Evolutionary conservation across 2,888 invertebrate genomes (phyloP), one percentile per base, ranked within the genome.

Genomic region (Mayetiola destructor): DNA sequence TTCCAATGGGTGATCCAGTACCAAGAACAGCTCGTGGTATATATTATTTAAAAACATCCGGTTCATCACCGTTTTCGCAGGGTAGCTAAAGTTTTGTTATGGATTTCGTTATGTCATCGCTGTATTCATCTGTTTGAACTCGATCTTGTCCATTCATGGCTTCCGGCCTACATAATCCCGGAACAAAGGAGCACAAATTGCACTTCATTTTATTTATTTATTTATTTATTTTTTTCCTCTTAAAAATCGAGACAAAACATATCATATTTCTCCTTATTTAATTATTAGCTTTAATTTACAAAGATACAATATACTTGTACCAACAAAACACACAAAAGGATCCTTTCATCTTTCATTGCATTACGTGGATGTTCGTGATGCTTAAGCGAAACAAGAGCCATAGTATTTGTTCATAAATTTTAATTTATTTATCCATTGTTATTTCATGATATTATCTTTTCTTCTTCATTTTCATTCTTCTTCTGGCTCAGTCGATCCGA

Each of bases 1-100:
- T 71, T 21, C 52, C 16, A 27, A 83, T 84, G 82, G 84, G 84
- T 0, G 79, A 80, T 58, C 64, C 66, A 1, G 61, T 67, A 0
- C 63, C 66, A 14, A 59, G 61, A 4, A 63, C 64, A 18, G 69
- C 76, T 1, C 67, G 70, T 8, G 85, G 85, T 3, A 73, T 76
- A 56, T 83, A 76, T 64, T 84, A 77, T 64, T 72, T 85, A 1
- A 69, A 73, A 60, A 85, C 85, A 0, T 76, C 75, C 57, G 67
- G 74, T 14, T 71, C 74, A 58, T 68, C 77, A 6, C 77, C 75
- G 27, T 84, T 74, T 64, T 80, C 80, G 2, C 66, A 73, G 58
- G 75, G 74, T 14, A 21, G 14, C 30, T 30, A 23, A 54, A 53
- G 12, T 32, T 39, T 20, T 39, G 5, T 39, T 39, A 18, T 18